phyloP scores from a whole-genome alignment of 2,113 vertebrate genomes.

The Cygnus buccinator region DNA sequence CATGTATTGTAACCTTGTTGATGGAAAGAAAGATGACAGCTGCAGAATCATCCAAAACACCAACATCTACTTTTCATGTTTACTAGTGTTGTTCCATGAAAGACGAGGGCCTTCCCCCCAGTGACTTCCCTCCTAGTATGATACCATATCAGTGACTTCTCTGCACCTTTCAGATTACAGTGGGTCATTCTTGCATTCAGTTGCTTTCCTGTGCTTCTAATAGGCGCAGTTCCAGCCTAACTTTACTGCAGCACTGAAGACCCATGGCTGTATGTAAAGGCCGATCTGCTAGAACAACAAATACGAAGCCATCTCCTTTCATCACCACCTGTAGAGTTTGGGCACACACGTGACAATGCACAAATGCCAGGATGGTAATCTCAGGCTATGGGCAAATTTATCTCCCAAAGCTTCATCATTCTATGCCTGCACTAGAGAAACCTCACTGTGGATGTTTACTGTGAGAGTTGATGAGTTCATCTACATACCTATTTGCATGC shows the following conservation, averaged over 20 bases:
- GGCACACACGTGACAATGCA: background rate
- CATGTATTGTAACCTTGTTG: constrained; percentile 63
- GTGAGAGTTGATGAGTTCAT: constrained; percentile 65
- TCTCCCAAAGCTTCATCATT: constrained; percentile 48
- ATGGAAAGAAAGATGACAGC: constrained; percentile 54
- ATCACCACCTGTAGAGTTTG: background rate
- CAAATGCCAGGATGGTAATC: constrained; percentile 25
- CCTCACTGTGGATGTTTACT: constrained; percentile 53
- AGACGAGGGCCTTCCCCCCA: constrained; percentile 27
- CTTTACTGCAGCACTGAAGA: background rate
- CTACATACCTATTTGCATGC: constrained; percentile 74
- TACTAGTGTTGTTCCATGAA: constrained; percentile 18
- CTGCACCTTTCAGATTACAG: constrained; percentile 51
- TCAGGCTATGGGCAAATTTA: constrained; percentile 31
- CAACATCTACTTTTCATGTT: constrained; percentile 61
- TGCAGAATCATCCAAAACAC: constrained; percentile 29
- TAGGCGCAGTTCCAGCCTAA: background rate
- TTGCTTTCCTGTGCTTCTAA: background rate
- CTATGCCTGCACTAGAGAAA: constrained; percentile 23
- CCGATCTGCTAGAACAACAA: background rate
- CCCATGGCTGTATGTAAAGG: background rate
- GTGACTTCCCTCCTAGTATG: constrained; percentile 46
- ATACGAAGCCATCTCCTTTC: background rate
- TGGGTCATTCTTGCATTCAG: background rate
- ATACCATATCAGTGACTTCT: constrained; percentile 15